A percentile compares a stretch with the other conserved stretches of the same genome.
phyloP scores from a whole-genome alignment of 2,888 invertebrate genomes.

The Augochlorella aurata region DNA sequence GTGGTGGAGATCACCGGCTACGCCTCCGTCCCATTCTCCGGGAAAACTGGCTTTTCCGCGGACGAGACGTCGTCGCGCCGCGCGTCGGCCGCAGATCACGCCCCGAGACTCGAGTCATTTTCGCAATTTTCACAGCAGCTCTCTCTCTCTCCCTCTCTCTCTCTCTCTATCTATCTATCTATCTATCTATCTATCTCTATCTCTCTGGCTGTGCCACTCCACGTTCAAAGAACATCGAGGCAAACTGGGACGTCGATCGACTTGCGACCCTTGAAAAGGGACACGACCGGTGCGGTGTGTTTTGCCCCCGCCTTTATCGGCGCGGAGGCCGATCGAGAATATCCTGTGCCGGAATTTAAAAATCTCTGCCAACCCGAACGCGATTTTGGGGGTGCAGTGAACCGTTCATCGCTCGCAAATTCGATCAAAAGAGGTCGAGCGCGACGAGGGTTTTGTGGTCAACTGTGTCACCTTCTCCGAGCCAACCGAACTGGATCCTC shows the following conservation, averaged over 20 bases:
- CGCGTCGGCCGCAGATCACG: not conserved
- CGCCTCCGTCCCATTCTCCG: not conserved
- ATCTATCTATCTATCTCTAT: not conserved
- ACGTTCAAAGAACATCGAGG: not conserved
- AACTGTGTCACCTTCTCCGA: constrained; percentile 58
- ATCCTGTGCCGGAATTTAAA: constrained; percentile 39
- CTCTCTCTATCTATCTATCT: not conserved
- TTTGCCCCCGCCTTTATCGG: constrained; percentile 7
- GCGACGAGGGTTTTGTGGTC: constrained; percentile 62
- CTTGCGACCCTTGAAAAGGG: constrained; percentile 19
- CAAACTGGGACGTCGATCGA: constrained; percentile 17
- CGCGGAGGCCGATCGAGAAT: constrained; percentile 15
- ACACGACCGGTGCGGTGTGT: not conserved
- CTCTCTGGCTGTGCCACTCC: not conserved
- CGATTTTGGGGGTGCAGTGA: constrained; percentile 54
- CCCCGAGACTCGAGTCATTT: not conserved
- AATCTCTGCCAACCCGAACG: constrained; percentile 38
- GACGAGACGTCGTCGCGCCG: not conserved
- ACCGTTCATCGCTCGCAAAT: constrained; percentile 52
- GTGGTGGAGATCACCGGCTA: constrained; percentile 4
- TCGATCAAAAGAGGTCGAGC: constrained; percentile 61
- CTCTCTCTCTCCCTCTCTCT: not conserved
- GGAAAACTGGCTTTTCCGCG: constrained; percentile 6
- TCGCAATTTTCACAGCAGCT: not conserved
- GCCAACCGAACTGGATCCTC: constrained; percentile 46